phyloP scores from a whole-genome alignment of 2,113 vertebrate species.

The Cololabis saira region DNA sequence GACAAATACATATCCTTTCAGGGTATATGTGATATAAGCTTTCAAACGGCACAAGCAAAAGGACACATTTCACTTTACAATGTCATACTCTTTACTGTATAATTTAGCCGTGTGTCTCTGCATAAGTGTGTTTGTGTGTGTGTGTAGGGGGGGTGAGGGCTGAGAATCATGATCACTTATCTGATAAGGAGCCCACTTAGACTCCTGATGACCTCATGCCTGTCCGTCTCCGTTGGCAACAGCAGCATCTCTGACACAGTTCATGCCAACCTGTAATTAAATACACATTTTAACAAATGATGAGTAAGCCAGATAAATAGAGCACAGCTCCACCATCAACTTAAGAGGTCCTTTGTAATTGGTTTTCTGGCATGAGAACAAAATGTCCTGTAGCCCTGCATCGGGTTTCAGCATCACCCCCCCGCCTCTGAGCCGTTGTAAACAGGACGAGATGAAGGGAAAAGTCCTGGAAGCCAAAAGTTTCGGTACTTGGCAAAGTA shows the following conservation, averaged over 20 bases:
- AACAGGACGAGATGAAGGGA: slow-evolving; percentile 9
- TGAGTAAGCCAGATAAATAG: slow-evolving; percentile 21
- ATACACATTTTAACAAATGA: slow-evolving; percentile 27
- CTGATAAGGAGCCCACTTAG: background rate
- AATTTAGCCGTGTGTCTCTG: too few species aligned
- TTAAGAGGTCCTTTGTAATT: slow-evolving; percentile 26
- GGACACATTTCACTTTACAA: too few species aligned
- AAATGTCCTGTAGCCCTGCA: slow-evolving; percentile 11
- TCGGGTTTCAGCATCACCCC: slow-evolving; percentile 13
- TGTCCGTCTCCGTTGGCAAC: slow-evolving; percentile 8
- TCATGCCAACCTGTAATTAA: slow-evolving; percentile 31
- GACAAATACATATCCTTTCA: too few species aligned
- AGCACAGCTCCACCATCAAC: slow-evolving; percentile 12
- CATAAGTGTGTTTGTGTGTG: too few species aligned
- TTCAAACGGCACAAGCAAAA: too few species aligned
- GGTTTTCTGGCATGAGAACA: slow-evolving; percentile 10
- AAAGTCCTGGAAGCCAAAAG: background rate
- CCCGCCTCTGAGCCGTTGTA: background rate
- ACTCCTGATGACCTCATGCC: background rate
- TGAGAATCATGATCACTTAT: too few species aligned
- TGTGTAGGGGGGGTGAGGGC: too few species aligned
- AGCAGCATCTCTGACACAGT: background rate
- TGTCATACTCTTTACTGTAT: too few species aligned
- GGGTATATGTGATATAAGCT: too few species aligned
- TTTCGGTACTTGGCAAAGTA: slow-evolving; percentile 25